Conservation (phyloP, 2,797 vertebrate genomes). For the Pterois miles region DNA sequence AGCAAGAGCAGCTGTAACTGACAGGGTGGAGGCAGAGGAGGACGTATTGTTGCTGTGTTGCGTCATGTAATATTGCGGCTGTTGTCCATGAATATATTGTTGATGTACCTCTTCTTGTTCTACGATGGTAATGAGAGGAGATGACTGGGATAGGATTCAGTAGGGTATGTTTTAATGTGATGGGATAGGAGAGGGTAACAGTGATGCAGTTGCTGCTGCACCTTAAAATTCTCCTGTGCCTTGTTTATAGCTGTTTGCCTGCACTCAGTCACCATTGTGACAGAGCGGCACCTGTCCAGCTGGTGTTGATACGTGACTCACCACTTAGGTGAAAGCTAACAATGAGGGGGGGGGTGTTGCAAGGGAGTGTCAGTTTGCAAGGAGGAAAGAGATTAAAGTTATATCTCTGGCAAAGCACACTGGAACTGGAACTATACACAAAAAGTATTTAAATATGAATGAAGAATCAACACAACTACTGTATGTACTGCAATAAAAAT, state of each 20-base stretch:
- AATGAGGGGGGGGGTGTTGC: no score
- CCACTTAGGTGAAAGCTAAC: background rate
- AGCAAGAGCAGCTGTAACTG: background rate
- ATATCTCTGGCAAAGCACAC: background rate
- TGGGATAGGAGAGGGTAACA: background rate
- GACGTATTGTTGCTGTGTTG: constrained; percentile 1
- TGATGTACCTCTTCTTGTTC: background rate
- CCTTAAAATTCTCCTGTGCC: background rate
- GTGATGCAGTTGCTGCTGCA: background rate
- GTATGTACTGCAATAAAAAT: background rate
- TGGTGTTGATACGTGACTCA: background rate
- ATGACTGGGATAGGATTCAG: background rate
- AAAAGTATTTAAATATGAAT: background rate
- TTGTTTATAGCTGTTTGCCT: background rate
- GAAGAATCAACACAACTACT: background rate
- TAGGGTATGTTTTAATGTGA: background rate
- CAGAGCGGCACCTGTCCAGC: background rate
- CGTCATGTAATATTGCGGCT: constrained; percentile 3
- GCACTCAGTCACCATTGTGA: background rate
- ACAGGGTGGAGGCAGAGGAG: background rate
- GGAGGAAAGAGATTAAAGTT: background rate
- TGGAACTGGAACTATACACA: background rate
- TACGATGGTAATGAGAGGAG: background rate
- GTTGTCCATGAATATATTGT: background rate
- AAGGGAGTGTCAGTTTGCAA: background rate